phyloP scores from a whole-genome alignment of 92 coral and sea anemone species.

The Micromussa lordhowensis region DNA sequence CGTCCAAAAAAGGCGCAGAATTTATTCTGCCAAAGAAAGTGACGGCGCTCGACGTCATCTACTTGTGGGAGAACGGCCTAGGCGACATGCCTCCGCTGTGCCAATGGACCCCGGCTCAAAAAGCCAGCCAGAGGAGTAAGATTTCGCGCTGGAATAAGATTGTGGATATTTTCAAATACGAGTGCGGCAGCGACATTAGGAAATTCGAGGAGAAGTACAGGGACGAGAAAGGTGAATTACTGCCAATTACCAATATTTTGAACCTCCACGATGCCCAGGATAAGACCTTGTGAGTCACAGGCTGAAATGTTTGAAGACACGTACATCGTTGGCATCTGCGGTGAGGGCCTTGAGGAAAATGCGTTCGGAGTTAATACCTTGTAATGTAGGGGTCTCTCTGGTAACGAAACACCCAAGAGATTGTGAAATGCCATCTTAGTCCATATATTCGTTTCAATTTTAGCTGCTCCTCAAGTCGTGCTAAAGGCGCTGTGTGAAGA shows the following conservation, averaged over 20 bases:
- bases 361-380: not conserved
- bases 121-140: conserved; percentile 91
- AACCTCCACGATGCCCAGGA: conserved; percentile 92
- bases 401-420: not conserved
- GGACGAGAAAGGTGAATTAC: conserved; percentile 92
- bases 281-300: conserved; percentile 51
- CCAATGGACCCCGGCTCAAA: conserved; percentile 94
- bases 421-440: not conserved
- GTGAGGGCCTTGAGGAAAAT: not conserved
- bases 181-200: conserved; percentile 90
- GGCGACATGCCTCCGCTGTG: conserved; percentile 97
- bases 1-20: conserved; percentile 58
- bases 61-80: conserved; percentile 97
- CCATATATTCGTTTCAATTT: not conserved
- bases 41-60: conserved; percentile 92
- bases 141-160: conserved; percentile 98
- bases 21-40: conserved; percentile 96
- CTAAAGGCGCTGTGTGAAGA: not conserved
- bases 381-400: not conserved
- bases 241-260: conserved; percentile 94
- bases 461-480: not conserved
- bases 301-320: not conserved
- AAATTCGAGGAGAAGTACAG: conserved; percentile 96
- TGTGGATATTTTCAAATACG: conserved; percentile 93
- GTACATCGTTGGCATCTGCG: not conserved